Evolutionary conservation across 2,113 vertebrate genomes (phyloP).

Genomic region (Catharus bicknelli): DNA sequence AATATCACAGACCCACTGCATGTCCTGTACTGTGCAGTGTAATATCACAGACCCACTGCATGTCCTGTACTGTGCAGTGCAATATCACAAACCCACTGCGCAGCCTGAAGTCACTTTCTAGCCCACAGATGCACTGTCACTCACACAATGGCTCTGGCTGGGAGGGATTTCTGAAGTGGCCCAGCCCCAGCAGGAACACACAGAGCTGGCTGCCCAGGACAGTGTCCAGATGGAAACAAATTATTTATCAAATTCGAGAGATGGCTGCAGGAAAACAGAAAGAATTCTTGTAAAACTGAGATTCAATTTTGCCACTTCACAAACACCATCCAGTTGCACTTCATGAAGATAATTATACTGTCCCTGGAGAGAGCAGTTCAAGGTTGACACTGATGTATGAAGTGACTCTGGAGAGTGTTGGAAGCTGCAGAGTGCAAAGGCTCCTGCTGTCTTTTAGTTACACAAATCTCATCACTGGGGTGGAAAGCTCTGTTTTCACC

Average conservation of each 20-base stretch:
- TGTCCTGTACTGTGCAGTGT: too few relatives aligned
- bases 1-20: too few relatives aligned
- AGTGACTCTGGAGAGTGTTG: not conserved
- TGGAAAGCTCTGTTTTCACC: slow-evolving; percentile 28
- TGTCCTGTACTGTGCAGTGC: not conserved
- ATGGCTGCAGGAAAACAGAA: not conserved
- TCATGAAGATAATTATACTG: not conserved
- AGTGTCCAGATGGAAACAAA: not conserved
- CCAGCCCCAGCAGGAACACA: not conserved
- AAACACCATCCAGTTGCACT: not conserved
- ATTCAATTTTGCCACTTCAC: not conserved
- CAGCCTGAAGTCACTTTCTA: not conserved
- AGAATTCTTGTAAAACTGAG: not conserved
- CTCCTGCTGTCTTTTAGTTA: slow-evolving; percentile 38
- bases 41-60: not conserved
- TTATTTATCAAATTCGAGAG: not conserved
- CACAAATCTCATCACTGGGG: not conserved
- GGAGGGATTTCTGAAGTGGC: not conserved
- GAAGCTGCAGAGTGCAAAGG: not conserved
- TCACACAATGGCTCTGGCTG: accelerated
- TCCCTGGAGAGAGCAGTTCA: not conserved
- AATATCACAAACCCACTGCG: not conserved
- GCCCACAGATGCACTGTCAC: not conserved
- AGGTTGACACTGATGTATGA: slow-evolving; percentile 26
- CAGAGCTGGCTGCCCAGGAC: not conserved